A percentile compares a stretch with the other conserved stretches of the same genome.
These are phyloP conservation scores for Phocides pigmalion DNA, from an alignment of 1,140 invertebrate species.

Conservation along the genomic window DNA sequence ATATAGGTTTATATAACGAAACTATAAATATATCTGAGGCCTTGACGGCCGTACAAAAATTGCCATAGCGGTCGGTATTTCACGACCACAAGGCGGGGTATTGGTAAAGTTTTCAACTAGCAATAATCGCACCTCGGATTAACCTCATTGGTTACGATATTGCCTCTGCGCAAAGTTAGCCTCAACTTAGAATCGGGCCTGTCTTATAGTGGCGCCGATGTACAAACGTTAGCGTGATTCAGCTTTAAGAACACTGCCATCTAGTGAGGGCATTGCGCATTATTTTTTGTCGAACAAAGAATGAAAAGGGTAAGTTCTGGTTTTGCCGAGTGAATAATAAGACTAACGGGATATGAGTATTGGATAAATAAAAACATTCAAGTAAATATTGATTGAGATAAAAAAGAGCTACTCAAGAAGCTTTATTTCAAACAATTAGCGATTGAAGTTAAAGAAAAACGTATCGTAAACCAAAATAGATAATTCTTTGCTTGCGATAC, in stretches of 20 bases:
- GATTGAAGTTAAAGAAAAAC: not conserved
- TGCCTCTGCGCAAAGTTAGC: constrained; percentile 90
- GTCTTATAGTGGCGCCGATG: constrained; percentile 32
- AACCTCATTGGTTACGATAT: constrained; percentile 95
- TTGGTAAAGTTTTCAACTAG: constrained; percentile 97
- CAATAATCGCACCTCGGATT: constrained; percentile 94
- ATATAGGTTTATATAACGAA: too few species aligned
- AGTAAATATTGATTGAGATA: not conserved
- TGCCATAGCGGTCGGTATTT: constrained; percentile 95
- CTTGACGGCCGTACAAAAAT: constrained; percentile 90
- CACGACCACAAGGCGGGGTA: constrained; percentile 96
- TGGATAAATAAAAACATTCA: not conserved
- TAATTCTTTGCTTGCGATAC: constrained; percentile 5
- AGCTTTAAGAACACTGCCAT: constrained; percentile 37
- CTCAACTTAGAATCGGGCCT: not conserved
- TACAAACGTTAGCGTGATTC: constrained; percentile 39
- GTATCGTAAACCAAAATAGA: constrained; percentile 1
- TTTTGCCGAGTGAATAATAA: not conserved
- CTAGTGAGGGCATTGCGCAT: constrained; percentile 20
- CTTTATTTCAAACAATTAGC: constrained; percentile 4
- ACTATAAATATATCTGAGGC: constrained; percentile 23
- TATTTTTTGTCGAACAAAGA: not conserved
- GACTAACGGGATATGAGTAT: too few species aligned
- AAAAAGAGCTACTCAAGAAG: not conserved
- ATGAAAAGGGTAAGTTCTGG: constrained; percentile 7